Percentiles rank a stretch among this genome's conserved stretches.
phyloP scores from a whole-genome alignment of 2,888 invertebrate genomes.

The Tupiocoris notatus region DNA sequence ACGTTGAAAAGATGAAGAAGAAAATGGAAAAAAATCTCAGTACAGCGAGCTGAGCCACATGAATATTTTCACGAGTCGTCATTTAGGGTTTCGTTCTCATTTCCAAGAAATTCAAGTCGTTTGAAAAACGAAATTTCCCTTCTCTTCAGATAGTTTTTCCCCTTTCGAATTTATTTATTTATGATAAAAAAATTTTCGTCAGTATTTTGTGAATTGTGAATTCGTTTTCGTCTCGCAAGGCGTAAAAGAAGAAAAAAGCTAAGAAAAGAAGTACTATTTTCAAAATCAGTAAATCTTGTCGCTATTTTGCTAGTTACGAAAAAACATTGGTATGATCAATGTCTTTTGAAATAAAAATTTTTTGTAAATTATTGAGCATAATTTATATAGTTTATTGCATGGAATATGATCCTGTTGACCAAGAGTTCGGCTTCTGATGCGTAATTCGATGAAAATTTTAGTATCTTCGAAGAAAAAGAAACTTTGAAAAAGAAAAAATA shows the following conservation, averaged over 20 bases:
- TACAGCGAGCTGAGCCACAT: constrained; percentile 14
- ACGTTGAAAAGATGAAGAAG: background rate
- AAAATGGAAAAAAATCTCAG: constrained; percentile 17
- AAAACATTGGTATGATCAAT: constrained; percentile 27
- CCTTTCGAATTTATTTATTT: constrained; percentile 21
- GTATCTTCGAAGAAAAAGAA: constrained; percentile 33
- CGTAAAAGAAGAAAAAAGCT: constrained; percentile 2
- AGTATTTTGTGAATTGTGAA: constrained; percentile 34
- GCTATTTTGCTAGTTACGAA: constrained; percentile 38
- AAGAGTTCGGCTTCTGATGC: constrained; percentile 40
- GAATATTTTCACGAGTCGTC: constrained; percentile 2
- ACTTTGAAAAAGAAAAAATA: constrained; percentile 23
- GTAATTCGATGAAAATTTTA: constrained; percentile 31
- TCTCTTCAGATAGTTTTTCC: constrained; percentile 25
- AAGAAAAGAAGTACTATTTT: constrained; percentile 36
- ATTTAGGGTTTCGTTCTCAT: background rate
- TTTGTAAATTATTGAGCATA: constrained; percentile 36
- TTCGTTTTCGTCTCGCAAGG: constrained; percentile 13
- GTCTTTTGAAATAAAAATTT: constrained; percentile 24
- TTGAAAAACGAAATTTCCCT: constrained; percentile 25
- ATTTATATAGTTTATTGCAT: constrained; percentile 37
- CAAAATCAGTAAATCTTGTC: constrained; percentile 14
- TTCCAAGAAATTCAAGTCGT: constrained; percentile 1
- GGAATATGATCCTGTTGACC: constrained; percentile 37
- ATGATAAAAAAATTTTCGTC: constrained; percentile 4